Evolutionary conservation across 64 coral and sea anemone genomes (phyloP).

Genomic region (Actinia tenebrosa): DNA sequence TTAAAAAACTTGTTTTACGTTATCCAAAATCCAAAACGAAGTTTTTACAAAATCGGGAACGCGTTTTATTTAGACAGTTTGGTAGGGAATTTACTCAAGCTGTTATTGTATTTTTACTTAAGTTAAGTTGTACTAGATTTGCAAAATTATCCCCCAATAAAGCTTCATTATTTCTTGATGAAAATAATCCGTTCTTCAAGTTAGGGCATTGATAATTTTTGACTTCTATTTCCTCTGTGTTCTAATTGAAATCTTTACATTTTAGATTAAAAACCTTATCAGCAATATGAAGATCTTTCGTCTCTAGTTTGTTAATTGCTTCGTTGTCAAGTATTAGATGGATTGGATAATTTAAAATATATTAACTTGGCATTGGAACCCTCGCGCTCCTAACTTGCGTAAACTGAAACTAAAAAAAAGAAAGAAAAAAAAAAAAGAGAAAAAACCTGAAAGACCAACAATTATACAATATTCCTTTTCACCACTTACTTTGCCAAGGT

Average conservation of each 20-base stretch:
- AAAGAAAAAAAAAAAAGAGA: not conserved
- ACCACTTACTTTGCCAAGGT: too few species aligned
- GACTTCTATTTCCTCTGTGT: conserved; percentile 9
- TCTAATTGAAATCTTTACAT: conserved; percentile 28
- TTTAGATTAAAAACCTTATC: conserved; percentile 9
- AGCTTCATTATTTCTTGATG: conserved; percentile 4
- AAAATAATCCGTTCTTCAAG: conserved; percentile 1
- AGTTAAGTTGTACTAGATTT: not conserved
- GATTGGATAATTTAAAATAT: not conserved
- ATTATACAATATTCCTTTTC: too few species aligned
- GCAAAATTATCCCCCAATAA: not conserved
- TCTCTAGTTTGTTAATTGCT: conserved; percentile 2
- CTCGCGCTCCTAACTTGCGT: too few species aligned
- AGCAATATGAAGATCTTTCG: conserved; percentile 14
- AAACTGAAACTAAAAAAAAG: too few species aligned
- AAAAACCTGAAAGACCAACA: too few species aligned
- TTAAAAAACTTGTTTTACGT: too few species aligned
- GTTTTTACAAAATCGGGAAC: too few species aligned
- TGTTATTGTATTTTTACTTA: not conserved
- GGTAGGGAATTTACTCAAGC: not conserved
- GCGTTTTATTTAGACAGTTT: too few species aligned
- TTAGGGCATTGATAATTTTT: conserved; percentile 4
- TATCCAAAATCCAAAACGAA: too few species aligned
- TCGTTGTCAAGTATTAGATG: not conserved
- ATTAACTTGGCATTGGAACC: not conserved